These are phyloP conservation scores for Sinohyriopsis cumingii DNA, from an alignment of 2,888 invertebrate genomes.

Conservation along the genomic window DNA sequence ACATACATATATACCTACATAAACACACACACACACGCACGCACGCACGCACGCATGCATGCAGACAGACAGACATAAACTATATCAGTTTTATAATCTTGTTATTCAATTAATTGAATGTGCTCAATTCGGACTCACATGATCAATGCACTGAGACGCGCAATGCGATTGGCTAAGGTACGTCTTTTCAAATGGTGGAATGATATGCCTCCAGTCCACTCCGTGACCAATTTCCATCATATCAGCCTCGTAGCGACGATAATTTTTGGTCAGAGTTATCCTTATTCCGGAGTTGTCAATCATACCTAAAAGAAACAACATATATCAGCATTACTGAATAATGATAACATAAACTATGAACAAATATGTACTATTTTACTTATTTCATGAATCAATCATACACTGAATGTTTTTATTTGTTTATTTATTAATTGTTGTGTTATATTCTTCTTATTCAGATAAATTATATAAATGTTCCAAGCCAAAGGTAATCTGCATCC, in stretches of 20 bases:
- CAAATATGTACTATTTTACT: background rate
- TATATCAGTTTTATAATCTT: no score
- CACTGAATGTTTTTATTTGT: no score
- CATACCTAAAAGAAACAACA: slow-evolving; percentile 69
- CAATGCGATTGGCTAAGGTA: slow-evolving; percentile 89
- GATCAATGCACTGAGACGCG: slow-evolving; percentile 84
- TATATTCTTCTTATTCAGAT: no score
- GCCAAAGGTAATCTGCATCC: no score
- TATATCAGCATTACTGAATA: background rate
- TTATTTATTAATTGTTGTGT: no score
- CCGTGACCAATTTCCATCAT: slow-evolving; percentile 76
- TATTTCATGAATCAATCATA: no score
- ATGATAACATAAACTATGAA: background rate
- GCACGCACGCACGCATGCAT: no score
- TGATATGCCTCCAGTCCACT: slow-evolving; percentile 81
- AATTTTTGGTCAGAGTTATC: slow-evolving; percentile 82
- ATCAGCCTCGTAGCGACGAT: slow-evolving; percentile 85
- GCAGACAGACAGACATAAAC: no score
- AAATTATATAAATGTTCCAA: no score
- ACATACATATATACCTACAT: no score
- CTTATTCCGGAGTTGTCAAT: slow-evolving; percentile 78
- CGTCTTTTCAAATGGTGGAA: slow-evolving; percentile 85
- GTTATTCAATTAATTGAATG: no score
- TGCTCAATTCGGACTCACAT: slow-evolving; percentile 75
- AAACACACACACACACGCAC: no score